Evolutionary conservation across 2,888 invertebrate genomes (phyloP).

Genomic region (Erebia epiphron): DNA sequence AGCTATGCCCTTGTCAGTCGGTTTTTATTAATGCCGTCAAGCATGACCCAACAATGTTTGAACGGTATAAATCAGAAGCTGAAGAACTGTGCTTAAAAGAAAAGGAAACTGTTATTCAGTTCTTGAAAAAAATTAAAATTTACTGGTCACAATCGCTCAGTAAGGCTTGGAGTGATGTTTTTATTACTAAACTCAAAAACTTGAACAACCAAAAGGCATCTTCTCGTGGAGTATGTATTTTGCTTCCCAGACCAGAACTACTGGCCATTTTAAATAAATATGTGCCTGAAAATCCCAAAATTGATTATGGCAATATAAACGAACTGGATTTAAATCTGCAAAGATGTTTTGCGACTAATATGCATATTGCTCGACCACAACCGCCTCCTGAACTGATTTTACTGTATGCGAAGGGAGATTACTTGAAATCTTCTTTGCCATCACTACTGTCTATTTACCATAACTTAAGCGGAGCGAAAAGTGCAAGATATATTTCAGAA

Average conservation of each 20-base stretch:
- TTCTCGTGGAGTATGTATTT: slow-evolving; percentile 54
- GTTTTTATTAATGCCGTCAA: slow-evolving; percentile 65
- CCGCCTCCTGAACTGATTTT: slow-evolving; percentile 56
- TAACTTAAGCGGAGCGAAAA: slow-evolving; percentile 51
- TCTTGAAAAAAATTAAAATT: slow-evolving; percentile 58
- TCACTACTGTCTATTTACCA: slow-evolving; percentile 62
- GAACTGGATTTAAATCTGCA: slow-evolving; percentile 56
- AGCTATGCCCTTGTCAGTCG: slow-evolving; percentile 52
- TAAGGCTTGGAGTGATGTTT: slow-evolving; percentile 50
- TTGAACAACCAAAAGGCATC: slow-evolving; percentile 52
- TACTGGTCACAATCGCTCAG: slow-evolving; percentile 60
- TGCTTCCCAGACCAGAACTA: slow-evolving; percentile 50
- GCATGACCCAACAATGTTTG: slow-evolving; percentile 58
- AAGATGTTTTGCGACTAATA: slow-evolving; percentile 61
- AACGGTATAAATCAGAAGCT: slow-evolving; percentile 48
- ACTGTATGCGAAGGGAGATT: slow-evolving; percentile 65
- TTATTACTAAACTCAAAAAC: slow-evolving; percentile 48
- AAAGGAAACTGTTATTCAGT: slow-evolving; percentile 45
- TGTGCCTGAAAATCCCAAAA: slow-evolving; percentile 56
- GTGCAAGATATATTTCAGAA: slow-evolving; percentile 51
- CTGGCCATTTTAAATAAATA: slow-evolving; percentile 54
- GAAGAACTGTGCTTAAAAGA: slow-evolving; percentile 46
- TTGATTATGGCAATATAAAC: slow-evolving; percentile 58
- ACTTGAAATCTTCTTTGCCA: slow-evolving; percentile 62
- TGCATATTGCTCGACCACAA: slow-evolving; percentile 66